Evolutionary conservation across 2,113 vertebrate species (phyloP).

Genomic region (Nesospiza acunhae): DNA sequence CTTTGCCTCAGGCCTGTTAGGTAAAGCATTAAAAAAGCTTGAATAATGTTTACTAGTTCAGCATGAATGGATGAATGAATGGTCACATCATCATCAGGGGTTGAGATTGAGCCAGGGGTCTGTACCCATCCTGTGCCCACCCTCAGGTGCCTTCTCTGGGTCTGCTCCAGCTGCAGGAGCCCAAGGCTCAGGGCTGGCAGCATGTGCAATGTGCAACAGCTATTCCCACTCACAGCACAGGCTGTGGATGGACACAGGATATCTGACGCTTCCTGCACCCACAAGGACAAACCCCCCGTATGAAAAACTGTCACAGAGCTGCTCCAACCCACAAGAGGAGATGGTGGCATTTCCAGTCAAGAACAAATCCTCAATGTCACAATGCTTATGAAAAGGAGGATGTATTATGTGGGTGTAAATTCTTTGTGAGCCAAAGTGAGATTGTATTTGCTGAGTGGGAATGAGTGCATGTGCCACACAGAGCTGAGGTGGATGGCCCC

Average conservation of each 20-base stretch:
- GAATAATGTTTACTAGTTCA: background rate
- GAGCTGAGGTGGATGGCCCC: background rate
- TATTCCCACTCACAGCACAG: background rate
- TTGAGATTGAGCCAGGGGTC: background rate
- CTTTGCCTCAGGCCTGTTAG: background rate
- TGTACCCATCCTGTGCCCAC: fast-evolving
- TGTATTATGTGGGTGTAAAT: fast-evolving
- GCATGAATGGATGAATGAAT: background rate
- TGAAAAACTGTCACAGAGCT: background rate
- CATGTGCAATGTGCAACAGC: background rate
- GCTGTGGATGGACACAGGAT: background rate
- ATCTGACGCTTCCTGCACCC: background rate
- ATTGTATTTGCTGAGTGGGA: background rate
- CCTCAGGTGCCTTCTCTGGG: background rate
- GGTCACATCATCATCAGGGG: background rate
- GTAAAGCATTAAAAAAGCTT: background rate
- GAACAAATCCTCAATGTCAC: background rate
- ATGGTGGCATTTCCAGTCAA: background rate
- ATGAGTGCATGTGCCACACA: fast-evolving
- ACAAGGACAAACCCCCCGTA: background rate
- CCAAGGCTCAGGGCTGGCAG: background rate
- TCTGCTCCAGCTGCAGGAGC: background rate
- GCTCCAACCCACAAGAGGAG: background rate
- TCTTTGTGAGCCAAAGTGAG: background rate
- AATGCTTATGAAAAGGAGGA: background rate